Evolutionary conservation across 2,797 vertebrate genomes (phyloP).

Genomic region (Typhlichthys subterraneus): DNA sequence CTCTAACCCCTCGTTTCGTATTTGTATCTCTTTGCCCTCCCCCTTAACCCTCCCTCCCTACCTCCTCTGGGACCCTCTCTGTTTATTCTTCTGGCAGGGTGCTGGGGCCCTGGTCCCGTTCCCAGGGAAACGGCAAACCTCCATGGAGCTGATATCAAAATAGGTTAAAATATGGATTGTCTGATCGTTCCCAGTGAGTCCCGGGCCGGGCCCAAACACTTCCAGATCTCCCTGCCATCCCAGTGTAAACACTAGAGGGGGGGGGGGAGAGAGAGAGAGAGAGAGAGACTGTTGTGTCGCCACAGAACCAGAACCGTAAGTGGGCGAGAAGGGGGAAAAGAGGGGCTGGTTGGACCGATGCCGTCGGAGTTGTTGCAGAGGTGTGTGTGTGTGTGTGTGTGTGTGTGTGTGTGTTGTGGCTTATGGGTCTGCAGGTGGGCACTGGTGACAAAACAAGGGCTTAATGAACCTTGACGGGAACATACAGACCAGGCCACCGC

Average conservation of each 20-base stretch:
- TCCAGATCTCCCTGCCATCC: conserved; percentile 73
- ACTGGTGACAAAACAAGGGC: no score
- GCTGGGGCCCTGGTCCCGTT: conserved; percentile 68
- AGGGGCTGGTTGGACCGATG: not conserved
- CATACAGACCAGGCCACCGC: no score
- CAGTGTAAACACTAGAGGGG: conserved; percentile 67
- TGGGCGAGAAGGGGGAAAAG: not conserved
- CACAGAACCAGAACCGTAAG: not conserved
- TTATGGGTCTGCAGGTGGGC: no score
- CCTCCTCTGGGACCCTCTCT: conserved; percentile 50
- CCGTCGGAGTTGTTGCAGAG: no score
- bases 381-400: no score
- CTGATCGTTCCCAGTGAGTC: conserved; percentile 78
- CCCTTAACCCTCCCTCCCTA: conserved; percentile 31
- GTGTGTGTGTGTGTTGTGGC: no score
- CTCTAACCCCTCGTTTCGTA: not conserved
- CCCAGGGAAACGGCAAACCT: conserved; percentile 78
- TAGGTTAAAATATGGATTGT: conserved; percentile 74
- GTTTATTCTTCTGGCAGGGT: conserved; percentile 77
- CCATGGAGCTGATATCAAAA: conserved; percentile 79
- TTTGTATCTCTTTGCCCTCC: conserved; percentile 25
- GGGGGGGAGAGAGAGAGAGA: not conserved
- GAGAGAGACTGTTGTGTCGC: not conserved
- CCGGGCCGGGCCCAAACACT: conserved; percentile 64
- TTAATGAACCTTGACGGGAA: no score